Evolutionary conservation across 1,140 invertebrate species (phyloP).

Genomic region (Macrosteles quadrilineatus): DNA sequence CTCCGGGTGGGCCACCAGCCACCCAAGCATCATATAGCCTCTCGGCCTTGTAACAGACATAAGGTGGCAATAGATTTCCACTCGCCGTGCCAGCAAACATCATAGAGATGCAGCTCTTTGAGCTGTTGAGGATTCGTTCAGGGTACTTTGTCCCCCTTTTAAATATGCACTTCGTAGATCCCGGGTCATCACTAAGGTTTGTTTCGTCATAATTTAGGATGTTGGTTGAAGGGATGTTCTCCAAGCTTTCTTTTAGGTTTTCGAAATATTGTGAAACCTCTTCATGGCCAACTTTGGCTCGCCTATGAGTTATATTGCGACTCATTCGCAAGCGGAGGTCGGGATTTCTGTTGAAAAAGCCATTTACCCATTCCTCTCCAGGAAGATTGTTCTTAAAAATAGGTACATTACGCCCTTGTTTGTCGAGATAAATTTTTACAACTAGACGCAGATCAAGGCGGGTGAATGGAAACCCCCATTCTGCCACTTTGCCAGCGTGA

Average conservation of each 20-base stretch:
- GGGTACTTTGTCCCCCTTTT: conserved; percentile 33
- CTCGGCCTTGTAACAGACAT: conserved; percentile 47
- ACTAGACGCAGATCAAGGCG: conserved; percentile 11
- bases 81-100: too few relatives aligned
- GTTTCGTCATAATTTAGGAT: conserved; percentile 53
- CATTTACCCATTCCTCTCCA: conserved; percentile 42
- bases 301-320: conserved; percentile 43
- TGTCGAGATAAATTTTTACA: conserved; percentile 18
- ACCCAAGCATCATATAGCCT: conserved; percentile 42
- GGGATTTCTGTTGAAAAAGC: conserved; percentile 41
- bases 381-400: conserved; percentile 45
- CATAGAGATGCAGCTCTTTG: too few relatives aligned
- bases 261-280: background rate
- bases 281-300: conserved; percentile 36
- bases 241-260: too few relatives aligned
- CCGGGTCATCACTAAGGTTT: too few relatives aligned
- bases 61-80: too few relatives aligned
- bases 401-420: conserved; percentile 7
- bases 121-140: conserved; percentile 32
- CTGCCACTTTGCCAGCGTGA: background rate
- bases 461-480: conserved; percentile 30
- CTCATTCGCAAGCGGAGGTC: conserved; percentile 36
- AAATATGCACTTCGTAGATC: too few relatives aligned
- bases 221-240: conserved; percentile 43
- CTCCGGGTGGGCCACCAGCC: too few relatives aligned